phyloP scores from a whole-genome alignment of 2,113 vertebrate species.

The Ochotona princeps region DNA sequence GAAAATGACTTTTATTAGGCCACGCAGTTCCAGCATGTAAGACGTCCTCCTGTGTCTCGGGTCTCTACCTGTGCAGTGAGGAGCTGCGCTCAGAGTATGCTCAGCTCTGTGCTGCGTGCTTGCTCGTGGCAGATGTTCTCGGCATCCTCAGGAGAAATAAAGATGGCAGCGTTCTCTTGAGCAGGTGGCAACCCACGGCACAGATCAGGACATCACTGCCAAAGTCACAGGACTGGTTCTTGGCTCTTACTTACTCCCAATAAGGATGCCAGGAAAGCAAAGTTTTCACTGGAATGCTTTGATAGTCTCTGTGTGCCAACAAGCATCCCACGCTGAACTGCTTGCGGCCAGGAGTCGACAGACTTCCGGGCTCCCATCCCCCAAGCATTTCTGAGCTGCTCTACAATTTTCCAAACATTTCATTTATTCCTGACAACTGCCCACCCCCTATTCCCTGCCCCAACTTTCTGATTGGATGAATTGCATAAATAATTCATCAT shows the following conservation, averaged over 20 bases:
- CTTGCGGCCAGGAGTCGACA: not conserved
- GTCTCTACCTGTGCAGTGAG: not conserved
- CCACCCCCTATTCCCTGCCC: not conserved
- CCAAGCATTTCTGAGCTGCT: no score
- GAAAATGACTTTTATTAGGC: not conserved
- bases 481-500: not conserved
- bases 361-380: rapidly evolving
- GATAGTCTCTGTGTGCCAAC: rapidly evolving
- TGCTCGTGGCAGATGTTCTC: not conserved
- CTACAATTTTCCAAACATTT: not conserved
- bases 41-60: not conserved
- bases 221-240: not conserved
- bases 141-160: not conserved
- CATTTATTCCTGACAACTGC: not conserved
- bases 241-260: not conserved
- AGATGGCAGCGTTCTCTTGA: not conserved
- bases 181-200: not conserved
- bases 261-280: no score
- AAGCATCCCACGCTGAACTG: not conserved
- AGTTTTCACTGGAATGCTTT: no score
- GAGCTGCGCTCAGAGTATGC: not conserved
- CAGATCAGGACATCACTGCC: not conserved
- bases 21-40: not conserved
- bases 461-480: not conserved
- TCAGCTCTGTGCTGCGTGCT: not conserved